Percentiles rank a stretch among this genome's conserved stretches.
These are phyloP conservation scores for Chrysomela aeneicollis DNA, from an alignment of 2,888 invertebrate species.

Conservation along the genomic window DNA sequence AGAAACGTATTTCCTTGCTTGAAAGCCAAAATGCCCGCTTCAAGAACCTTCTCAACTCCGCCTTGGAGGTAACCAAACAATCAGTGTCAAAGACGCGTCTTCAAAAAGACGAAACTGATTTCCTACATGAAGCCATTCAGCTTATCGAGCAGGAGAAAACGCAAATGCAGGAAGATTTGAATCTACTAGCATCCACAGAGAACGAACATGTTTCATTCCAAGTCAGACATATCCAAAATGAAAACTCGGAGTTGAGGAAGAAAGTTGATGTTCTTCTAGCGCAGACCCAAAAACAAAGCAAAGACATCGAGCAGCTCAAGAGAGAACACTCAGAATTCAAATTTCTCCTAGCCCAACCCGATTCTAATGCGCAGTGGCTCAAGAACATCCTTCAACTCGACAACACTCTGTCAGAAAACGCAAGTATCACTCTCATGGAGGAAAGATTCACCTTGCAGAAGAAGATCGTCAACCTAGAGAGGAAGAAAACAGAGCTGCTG, in stretches of 20 bases:
- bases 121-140: conserved; percentile 40
- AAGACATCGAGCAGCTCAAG: conserved; percentile 44
- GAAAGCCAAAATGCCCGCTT: conserved; percentile 45
- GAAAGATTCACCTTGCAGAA: conserved; percentile 41
- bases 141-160: conserved; percentile 43
- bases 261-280: conserved; percentile 31
- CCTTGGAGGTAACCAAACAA: conserved; percentile 39
- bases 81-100: conserved; percentile 24
- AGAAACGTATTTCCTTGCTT: conserved; percentile 37
- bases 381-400: conserved; percentile 43
- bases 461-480: conserved; percentile 43
- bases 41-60: conserved; percentile 42
- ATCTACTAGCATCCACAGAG: conserved; percentile 26
- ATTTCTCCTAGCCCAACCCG: conserved; percentile 44
- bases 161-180: conserved; percentile 41
- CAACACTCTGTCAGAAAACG: conserved; percentile 28
- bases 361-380: conserved; percentile 40
- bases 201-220: conserved; percentile 23
- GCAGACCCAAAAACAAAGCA: conserved; percentile 34
- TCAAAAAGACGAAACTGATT: conserved; percentile 36
- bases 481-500: conserved; percentile 42
- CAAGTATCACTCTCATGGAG: conserved; percentile 30
- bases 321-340: conserved; percentile 44
- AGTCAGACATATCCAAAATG: conserved; percentile 38
- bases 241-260: conserved; percentile 32